A percentile compares a stretch with the other conserved stretches of the same genome.
These are phyloP conservation scores for Rana temporaria DNA, from an alignment of 2,113 vertebrate species.

Conservation along the genomic window DNA sequence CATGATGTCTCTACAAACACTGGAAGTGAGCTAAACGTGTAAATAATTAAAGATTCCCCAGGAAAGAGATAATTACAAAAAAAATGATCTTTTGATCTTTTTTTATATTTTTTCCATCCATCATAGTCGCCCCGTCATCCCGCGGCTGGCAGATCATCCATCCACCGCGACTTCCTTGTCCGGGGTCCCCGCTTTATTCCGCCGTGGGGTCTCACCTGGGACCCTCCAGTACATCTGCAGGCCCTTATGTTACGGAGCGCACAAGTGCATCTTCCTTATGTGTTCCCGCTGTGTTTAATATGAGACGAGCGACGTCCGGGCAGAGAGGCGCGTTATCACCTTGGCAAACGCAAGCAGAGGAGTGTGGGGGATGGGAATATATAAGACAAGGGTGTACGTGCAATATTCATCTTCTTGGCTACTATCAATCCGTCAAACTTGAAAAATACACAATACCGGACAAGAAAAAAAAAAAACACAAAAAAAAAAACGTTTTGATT, in stretches of 20 bases:
- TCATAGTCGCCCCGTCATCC: background rate
- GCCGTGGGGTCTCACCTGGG: slow-evolving; percentile 63
- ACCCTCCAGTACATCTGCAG: slow-evolving; percentile 78
- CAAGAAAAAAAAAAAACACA: slow-evolving; percentile 84
- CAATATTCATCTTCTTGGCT: slow-evolving; percentile 97
- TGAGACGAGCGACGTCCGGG: slow-evolving; percentile 89
- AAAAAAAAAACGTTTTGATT: slow-evolving; percentile 82
- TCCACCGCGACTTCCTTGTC: slow-evolving; percentile 63
- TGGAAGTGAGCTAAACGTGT: too few relatives aligned
- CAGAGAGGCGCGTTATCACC: slow-evolving; percentile 73
- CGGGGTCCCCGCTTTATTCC: slow-evolving; percentile 60
- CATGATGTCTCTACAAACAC: too few relatives aligned
- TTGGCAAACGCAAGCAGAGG: slow-evolving; percentile 71
- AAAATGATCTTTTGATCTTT: too few relatives aligned
- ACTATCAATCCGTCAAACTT: slow-evolving; percentile 98
- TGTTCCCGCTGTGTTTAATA: slow-evolving; percentile 88
- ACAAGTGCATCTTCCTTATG: slow-evolving; percentile 64
- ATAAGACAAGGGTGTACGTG: slow-evolving; percentile 85
- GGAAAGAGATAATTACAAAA: too few relatives aligned
- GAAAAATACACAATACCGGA: slow-evolving; percentile 99
- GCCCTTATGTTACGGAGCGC: slow-evolving; percentile 66
- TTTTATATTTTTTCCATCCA: too few relatives aligned
- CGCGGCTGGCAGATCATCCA: background rate
- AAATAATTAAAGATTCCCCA: too few relatives aligned
- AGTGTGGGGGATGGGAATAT: slow-evolving; percentile 57